These are phyloP conservation scores for Poecilia gillii DNA, from an alignment of 2,797 vertebrate species.

Conservation along the genomic window DNA sequence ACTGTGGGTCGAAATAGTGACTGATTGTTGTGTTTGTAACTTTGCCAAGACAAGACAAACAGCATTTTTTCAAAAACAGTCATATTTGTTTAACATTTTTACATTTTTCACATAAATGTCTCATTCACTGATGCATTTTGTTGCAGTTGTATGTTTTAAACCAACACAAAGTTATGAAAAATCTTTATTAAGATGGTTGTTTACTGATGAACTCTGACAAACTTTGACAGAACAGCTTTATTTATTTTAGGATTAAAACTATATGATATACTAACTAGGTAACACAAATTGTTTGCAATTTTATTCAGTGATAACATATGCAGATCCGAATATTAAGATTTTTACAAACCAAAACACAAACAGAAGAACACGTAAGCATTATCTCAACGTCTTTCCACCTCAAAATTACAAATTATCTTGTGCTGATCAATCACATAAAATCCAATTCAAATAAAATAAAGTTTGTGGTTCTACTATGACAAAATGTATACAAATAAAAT, in stretches of 20 bases:
- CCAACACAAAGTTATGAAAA: neutral
- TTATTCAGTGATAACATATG: neutral
- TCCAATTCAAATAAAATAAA: no score
- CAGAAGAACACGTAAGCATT: neutral
- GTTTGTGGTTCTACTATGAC: neutral
- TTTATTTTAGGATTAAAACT: neutral
- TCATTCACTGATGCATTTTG: neutral
- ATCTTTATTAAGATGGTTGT: neutral
- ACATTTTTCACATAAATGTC: neutral
- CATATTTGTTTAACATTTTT: neutral
- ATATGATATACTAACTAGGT: neutral
- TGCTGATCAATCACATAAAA: neutral
- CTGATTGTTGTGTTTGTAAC: neutral
- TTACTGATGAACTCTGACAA: neutral
- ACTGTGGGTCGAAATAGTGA: neutral
- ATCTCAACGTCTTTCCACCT: neutral
- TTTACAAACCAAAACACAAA: neutral
- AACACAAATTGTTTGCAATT: neutral
- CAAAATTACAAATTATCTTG: neutral
- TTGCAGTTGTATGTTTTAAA: neutral
- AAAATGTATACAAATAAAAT: neutral
- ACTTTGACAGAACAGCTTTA: neutral
- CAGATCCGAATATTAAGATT: neutral
- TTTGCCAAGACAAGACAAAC: neutral
- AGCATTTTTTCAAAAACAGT: neutral